Conservation (phyloP, 2,797 vertebrate species). For the Notoglanidium macrostoma region DNA sequence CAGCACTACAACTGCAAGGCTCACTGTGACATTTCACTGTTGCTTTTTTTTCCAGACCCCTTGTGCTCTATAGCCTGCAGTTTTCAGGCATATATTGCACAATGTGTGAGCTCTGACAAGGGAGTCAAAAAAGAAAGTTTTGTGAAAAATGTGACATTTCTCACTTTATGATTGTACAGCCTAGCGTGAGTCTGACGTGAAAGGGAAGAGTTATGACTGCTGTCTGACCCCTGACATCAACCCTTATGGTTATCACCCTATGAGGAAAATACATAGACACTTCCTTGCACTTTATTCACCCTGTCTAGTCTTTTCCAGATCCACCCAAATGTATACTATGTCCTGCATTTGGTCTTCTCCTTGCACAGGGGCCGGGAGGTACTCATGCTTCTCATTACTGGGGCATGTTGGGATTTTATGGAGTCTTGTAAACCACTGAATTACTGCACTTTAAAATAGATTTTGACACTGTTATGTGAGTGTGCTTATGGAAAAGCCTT, state of each 20-base stretch:
- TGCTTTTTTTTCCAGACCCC: conserved; percentile 6
- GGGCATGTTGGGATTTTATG: conserved; percentile 80
- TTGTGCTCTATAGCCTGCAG: not conserved
- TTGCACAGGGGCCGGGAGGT: conserved; percentile 62
- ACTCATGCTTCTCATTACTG: conserved; percentile 79
- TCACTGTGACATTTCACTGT: conserved; percentile 63
- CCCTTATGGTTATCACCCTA: conserved; percentile 65
- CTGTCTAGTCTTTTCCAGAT: conserved; percentile 36
- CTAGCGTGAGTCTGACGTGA: conserved; percentile 45
- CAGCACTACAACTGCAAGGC: conserved; percentile 66
- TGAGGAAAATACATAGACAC: not conserved
- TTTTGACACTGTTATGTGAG: conserved; percentile 80
- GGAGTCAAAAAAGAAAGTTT: conserved; percentile 6
- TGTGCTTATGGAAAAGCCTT: conserved; percentile 73
- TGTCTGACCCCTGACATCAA: conserved; percentile 68
- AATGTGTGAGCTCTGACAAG: not conserved
- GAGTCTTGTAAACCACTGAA: conserved; percentile 79
- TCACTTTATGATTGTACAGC: conserved; percentile 60
- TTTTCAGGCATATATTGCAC: conserved; percentile 43
- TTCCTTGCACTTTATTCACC: conserved; percentile 17
- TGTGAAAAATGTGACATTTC: conserved; percentile 12
- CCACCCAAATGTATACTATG: conserved; percentile 5
- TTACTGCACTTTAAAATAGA: conserved; percentile 82
- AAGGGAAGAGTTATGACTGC: conserved; percentile 67
- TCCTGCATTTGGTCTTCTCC: conserved; percentile 53